A percentile compares a stretch with the other conserved stretches of the same genome.
Evolutionary conservation across 2,888 invertebrate genomes (phyloP).

Genomic region (Conus canariensis): DNA sequence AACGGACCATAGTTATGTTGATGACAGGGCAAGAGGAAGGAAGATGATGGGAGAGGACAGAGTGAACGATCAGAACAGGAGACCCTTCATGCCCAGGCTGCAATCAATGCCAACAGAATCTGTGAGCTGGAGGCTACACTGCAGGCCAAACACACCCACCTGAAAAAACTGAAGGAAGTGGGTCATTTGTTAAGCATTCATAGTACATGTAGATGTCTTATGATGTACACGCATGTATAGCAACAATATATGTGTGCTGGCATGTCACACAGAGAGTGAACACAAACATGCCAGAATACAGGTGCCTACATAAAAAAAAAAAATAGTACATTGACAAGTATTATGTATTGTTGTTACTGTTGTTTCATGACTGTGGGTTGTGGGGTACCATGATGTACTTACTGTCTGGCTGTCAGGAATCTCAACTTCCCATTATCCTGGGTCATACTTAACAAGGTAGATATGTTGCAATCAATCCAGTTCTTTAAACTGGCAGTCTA

Average conservation of each 20-base stretch:
- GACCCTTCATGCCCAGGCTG: background rate
- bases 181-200: background rate
- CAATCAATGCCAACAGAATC: conserved; percentile 13
- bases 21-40: background rate
- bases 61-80: background rate
- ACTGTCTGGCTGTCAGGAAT: too few species aligned
- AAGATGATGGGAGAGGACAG: background rate
- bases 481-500: too few species aligned
- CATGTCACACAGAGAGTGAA: background rate
- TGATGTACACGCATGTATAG: too few species aligned
- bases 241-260: background rate
- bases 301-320: too few species aligned
- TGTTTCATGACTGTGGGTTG: too few species aligned
- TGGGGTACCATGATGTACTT: too few species aligned
- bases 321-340: too few species aligned
- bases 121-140: conserved; percentile 1
- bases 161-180: conserved; percentile 11
- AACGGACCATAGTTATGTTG: background rate
- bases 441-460: too few species aligned
- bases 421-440: too few species aligned
- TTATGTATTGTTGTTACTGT: too few species aligned
- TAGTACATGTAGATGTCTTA: too few species aligned
- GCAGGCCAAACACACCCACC: conserved; percentile 11
- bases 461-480: too few species aligned
- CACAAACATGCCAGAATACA: background rate